Conservation (phyloP, 2,888 invertebrate species). For the Drosophila paranaensis region DNA sequence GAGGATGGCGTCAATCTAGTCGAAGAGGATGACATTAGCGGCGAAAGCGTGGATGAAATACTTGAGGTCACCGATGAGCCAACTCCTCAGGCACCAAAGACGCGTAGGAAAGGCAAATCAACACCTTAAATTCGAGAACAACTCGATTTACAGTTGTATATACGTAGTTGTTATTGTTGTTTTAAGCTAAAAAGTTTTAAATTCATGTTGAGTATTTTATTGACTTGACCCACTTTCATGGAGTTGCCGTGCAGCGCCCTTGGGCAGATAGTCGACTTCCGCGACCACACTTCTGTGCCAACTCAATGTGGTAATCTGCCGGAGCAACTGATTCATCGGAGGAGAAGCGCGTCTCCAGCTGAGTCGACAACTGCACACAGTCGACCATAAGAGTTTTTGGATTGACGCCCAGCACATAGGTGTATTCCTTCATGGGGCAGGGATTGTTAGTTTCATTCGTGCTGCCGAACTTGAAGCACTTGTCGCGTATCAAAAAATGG, state of each 20-base stretch:
- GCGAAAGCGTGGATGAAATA: constrained; percentile 48
- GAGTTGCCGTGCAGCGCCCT: constrained; percentile 64
- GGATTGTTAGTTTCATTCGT: constrained; percentile 78
- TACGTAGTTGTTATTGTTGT: constrained; percentile 35
- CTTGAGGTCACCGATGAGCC: constrained; percentile 26
- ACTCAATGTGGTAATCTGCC: constrained; percentile 60
- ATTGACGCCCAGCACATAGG: constrained; percentile 87
- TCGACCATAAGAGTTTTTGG: constrained; percentile 86
- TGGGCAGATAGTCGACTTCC: constrained; percentile 74
- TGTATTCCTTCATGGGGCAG: constrained; percentile 75
- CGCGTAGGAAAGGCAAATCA: constrained; percentile 35
- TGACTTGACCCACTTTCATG: constrained; percentile 1
- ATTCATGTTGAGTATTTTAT: constrained; percentile 13
- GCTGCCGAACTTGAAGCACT: constrained; percentile 77
- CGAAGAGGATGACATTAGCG: constrained; percentile 79
- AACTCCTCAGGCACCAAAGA: constrained; percentile 22
- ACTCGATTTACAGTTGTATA: constrained; percentile 25
- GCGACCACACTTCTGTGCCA: constrained; percentile 73
- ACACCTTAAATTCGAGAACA: constrained; percentile 16
- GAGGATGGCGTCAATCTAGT: constrained; percentile 68
- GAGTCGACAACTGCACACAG: constrained; percentile 85
- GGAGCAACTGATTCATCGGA: constrained; percentile 30
- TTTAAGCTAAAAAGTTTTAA: constrained; percentile 36
- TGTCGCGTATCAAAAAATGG: constrained; percentile 83
- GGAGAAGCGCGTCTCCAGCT: constrained; percentile 81